Evolutionary conservation across 2,888 invertebrate species (phyloP).

Genomic region (Aphidius colemani): DNA sequence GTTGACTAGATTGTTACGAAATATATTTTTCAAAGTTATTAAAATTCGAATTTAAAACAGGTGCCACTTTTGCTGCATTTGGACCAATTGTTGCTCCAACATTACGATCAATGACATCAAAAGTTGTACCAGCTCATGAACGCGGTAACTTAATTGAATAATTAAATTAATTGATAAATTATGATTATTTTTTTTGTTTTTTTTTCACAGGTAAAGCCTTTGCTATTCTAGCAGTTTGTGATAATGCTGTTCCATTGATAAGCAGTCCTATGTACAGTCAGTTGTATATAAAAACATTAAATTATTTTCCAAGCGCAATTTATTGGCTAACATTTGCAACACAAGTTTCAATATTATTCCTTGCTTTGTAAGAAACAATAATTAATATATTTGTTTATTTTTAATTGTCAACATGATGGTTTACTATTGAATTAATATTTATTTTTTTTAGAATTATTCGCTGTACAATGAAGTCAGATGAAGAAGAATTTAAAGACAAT

Average conservation of each 20-base stretch:
- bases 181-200: constrained; percentile 3
- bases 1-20: background rate
- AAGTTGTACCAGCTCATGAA: constrained; percentile 73
- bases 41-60: constrained; percentile 51
- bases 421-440: constrained; percentile 3
- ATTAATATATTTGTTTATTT: too few species aligned
- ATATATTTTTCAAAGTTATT: background rate
- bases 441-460: constrained; percentile 54
- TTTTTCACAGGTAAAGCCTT: constrained; percentile 71
- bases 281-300: constrained; percentile 72
- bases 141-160: constrained; percentile 63
- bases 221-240: constrained; percentile 77
- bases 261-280: constrained; percentile 76
- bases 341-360: constrained; percentile 69
- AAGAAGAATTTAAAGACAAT: constrained; percentile 39
- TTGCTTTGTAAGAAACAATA: constrained; percentile 68
- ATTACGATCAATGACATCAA: constrained; percentile 81
- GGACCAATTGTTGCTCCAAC: constrained; percentile 81
- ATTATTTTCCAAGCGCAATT: constrained; percentile 66
- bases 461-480: constrained; percentile 47
- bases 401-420: background rate
- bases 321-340: constrained; percentile 76
- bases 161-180: background rate
- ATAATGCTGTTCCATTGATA: constrained; percentile 78
- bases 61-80: constrained; percentile 75